Evolutionary conservation across 2,113 vertebrate species (phyloP).

Genomic region (Tachycineta bicolor): DNA sequence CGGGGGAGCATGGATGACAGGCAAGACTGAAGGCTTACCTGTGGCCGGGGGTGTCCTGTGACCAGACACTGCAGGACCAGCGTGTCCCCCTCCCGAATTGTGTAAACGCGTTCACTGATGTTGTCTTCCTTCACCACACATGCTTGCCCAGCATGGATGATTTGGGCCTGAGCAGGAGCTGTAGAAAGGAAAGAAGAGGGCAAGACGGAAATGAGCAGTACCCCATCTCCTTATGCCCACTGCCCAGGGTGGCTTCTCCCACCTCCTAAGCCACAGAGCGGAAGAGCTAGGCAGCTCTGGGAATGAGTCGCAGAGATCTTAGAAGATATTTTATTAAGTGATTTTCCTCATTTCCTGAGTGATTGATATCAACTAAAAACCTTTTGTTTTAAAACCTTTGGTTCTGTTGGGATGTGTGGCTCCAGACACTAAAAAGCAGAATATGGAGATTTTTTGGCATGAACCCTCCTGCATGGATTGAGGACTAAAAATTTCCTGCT

Average conservation of each 20-base stretch:
- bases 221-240: not conserved
- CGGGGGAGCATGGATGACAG: not conserved
- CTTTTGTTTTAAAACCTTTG: not conserved
- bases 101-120: slow-evolving; percentile 96
- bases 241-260: not conserved
- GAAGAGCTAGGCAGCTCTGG: not conserved
- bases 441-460: not conserved
- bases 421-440: not conserved
- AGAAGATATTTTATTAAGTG: not conserved
- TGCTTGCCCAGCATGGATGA: slow-evolving; percentile 93
- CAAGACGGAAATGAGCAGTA: not conserved
- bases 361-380: not conserved
- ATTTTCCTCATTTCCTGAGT: not conserved
- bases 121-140: slow-evolving; percentile 98
- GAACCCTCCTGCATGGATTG: fast-evolving
- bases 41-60: slow-evolving; percentile 93
- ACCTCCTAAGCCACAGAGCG: not conserved
- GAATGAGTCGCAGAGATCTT: not conserved
- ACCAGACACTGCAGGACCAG: slow-evolving; percentile 93
- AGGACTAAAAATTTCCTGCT: not conserved
- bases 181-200: not conserved
- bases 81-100: slow-evolving; percentile 94
- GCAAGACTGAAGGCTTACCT: slow-evolving; percentile 75
- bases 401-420: not conserved
- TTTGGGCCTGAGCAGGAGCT: slow-evolving; percentile 97